Base-by-base conservation (phyloP, 2,888 invertebrate species). In the Palloptera scutellata region DNA sequence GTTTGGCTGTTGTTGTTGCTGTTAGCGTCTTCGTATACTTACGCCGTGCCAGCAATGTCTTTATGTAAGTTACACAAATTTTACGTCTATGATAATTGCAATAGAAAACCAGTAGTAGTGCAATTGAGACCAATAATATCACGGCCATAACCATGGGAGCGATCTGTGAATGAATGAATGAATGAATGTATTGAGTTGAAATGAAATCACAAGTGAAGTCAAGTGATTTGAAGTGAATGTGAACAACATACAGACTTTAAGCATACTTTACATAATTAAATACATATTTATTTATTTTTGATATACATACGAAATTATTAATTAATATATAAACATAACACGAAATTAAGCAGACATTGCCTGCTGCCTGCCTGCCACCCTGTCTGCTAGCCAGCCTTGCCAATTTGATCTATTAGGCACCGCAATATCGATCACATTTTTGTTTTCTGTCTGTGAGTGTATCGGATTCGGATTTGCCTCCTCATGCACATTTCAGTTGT, bases 121-220 rank as follows among this genome's bases (percentile, higher is more conserved):
- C 80, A 74, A 84, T 73, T 68, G 79, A 78, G 71, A 82, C 72
- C 70, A 83, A 75, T 70, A 84, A 73, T 72, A 83, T 78, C 75
- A 83, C 77, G 75, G 81, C 83, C 84, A 83, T 84, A 77, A 80
- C 78, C 81, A 83, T 82, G 74, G 66, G 64, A 72, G 68, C 40
- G 40, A 52, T 64, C 68, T 68, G 17, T 19, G 55, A 61, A 17
- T 17, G 43, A 53, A 52, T 42, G 30, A 41, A 57, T 52, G 15
- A 19, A 11, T n/a, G 19, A 43, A 12, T 19, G 5, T 2, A 19
- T 13, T 53, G n/a, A 53, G 2, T 19, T 12, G 11, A 9, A 53
- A n/a, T 19, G 10, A 53, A 53, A n/a, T n/a, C n/a, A n/a, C n/a
- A n/a, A n/a, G n/a, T n/a, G n/a, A n/a, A n/a, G n/a, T n/a, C n/a